A percentile compares a stretch with the other conserved stretches of the same genome.
phyloP scores from a whole-genome alignment of 2,113 vertebrate species.

The Microtus richardsoni region DNA sequence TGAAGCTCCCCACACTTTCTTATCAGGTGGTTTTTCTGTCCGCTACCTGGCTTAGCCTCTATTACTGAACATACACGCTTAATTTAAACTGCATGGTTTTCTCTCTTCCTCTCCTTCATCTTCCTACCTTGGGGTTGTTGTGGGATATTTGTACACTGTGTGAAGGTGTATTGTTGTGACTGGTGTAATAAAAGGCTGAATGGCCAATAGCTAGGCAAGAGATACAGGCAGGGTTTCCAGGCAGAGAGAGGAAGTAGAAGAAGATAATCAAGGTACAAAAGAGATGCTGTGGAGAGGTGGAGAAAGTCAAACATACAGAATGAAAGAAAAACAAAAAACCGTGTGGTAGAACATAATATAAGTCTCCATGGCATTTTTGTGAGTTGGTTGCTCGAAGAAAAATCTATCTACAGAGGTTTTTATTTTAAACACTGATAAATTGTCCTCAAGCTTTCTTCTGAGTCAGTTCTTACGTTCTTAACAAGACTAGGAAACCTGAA shows the following conservation, averaged over 20 bases:
- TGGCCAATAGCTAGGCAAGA: background rate
- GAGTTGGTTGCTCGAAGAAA: background rate
- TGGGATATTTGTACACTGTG: background rate
- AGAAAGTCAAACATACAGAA: background rate
- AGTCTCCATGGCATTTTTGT: background rate
- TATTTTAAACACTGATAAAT: background rate
- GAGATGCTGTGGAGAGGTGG: background rate
- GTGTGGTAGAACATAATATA: background rate
- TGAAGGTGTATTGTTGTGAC: background rate
- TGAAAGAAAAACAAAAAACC: background rate
- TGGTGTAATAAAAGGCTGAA: background rate
- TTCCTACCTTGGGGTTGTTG: background rate
- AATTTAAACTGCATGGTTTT: background rate
- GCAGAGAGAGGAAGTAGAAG: background rate
- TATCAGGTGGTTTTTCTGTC: background rate
- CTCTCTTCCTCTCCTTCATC: background rate
- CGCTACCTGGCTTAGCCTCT: background rate
- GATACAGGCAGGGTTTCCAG: background rate
- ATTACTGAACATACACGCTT: background rate
- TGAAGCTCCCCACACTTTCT: too few species aligned
- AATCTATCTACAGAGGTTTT: background rate
- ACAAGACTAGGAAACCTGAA: background rate
- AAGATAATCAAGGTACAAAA: background rate
- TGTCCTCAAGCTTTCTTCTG: background rate
- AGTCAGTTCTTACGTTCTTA: background rate